A percentile compares a stretch with the other conserved stretches of the same genome.
phyloP scores from a whole-genome alignment of 2,113 vertebrate genomes.

The Eudorcas thomsonii region DNA sequence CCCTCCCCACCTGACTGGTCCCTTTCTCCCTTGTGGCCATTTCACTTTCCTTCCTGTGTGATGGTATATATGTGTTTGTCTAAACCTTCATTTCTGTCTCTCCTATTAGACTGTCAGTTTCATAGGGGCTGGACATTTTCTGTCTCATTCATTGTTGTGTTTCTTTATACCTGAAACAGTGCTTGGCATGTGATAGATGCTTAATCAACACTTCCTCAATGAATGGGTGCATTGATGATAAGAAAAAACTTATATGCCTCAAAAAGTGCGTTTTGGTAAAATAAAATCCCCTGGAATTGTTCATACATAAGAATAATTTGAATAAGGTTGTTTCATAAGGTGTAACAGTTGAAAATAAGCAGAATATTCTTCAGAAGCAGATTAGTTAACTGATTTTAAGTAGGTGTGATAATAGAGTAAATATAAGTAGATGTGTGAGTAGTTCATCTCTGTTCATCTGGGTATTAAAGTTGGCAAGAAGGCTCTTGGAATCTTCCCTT shows the following conservation, averaged over 20 bases:
- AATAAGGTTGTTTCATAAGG: neutral
- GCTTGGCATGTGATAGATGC: neutral
- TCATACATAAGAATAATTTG: neutral
- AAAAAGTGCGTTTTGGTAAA: neutral
- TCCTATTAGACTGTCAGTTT: neutral
- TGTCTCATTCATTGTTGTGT: neutral
- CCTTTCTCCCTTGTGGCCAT: neutral
- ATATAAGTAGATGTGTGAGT: neutral
- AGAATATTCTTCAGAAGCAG: constrained; percentile 1
- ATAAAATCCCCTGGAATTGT: neutral
- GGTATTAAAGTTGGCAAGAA: neutral
- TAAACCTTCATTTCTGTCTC: neutral
- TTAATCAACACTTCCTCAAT: neutral
- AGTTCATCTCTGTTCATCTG: neutral
- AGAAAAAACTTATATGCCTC: neutral
- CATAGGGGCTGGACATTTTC: neutral
- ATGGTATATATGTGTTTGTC: neutral
- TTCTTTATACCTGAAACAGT: neutral
- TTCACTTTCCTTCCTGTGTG: neutral
- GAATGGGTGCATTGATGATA: neutral
- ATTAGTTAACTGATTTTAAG: neutral
- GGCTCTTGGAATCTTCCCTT: neutral
- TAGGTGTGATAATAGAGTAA: neutral
- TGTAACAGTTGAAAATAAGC: neutral
- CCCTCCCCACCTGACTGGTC: neutral